Conservation (phyloP, 2,888 invertebrate species). For the Luperina nickerlii region DNA sequence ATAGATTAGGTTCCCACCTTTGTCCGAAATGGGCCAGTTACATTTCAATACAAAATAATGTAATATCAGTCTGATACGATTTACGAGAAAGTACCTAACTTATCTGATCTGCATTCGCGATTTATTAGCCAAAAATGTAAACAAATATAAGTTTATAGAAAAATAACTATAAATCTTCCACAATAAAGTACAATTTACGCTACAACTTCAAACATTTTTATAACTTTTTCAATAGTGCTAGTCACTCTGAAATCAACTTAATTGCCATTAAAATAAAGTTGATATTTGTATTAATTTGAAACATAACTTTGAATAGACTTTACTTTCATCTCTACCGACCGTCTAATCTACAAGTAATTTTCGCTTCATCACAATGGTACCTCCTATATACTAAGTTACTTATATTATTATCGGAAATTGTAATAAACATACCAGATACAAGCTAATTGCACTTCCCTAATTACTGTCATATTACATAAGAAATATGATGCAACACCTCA, state of each 20-base stretch:
- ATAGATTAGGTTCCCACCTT: too few species aligned
- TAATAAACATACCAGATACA: background rate
- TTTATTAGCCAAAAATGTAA: too few species aligned
- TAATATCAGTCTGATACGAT: background rate
- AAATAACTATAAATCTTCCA: too few species aligned
- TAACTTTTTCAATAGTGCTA: too few species aligned
- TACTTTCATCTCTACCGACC: background rate
- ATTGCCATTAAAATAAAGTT: too few species aligned
- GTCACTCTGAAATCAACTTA: too few species aligned
- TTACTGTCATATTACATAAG: conserved; percentile 14
- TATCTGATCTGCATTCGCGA: background rate
- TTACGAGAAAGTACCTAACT: background rate
- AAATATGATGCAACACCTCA: background rate
- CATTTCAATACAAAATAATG: background rate
- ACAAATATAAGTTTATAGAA: too few species aligned
- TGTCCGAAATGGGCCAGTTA: background rate
- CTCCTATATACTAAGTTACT: background rate
- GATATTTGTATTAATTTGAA: too few species aligned
- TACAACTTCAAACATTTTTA: too few species aligned
- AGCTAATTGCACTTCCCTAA: conserved; percentile 26
- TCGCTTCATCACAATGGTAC: background rate
- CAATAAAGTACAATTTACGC: too few species aligned
- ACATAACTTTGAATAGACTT: too few species aligned
- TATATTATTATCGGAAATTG: conserved; percentile 8
- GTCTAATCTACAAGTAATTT: background rate